Evolutionary conservation across 64 coral and sea anemone species (phyloP), one percentile per base, ranked within the genome.

Genomic region (Montipora capricornis): DNA sequence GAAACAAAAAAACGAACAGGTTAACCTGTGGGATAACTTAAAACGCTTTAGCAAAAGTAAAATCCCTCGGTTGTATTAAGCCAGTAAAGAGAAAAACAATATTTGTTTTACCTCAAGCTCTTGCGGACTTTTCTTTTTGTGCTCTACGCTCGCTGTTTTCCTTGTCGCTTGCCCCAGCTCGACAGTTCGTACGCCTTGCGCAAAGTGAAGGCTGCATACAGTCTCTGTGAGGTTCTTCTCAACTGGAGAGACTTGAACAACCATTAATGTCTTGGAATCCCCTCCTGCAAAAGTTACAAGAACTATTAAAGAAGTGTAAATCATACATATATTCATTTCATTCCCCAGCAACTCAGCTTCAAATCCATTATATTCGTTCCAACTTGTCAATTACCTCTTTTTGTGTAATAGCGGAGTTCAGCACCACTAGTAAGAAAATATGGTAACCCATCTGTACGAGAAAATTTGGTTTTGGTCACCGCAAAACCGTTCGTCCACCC

Each of bases 251-350:
- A 99, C 98, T 80, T 99, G 98, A 0, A 99, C 98, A 4, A 99
- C 98, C 98, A 99, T 99, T 12, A 99, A 87, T 4, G 98, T 99
- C 87, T 99, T 99, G 12, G 98, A 99, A 70, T 99, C 98, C 0
- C 98, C 98, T 76, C 98, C 98, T 99, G 47, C 26, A 89, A 68
- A 57, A 8, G 53, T 57, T 57, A 57, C 53, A 57, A 57, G 53
- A 57, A 8, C 53, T 37, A 37, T 37, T 37, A 37, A 37, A 37
- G 37, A 37, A 37, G 37, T 37, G 37, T 37, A 37, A 37, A 37
- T 37, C 37, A 37, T 37, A 37, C 37, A 37, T 37, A 37, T 2
- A 37, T 37, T 55, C 52, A 55, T 10, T 55, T 55, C 52, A 55
- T 55, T 55, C 52, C 4, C 37, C 37, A 37, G 37, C 37, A 37